A percentile compares a stretch with the other conserved stretches of the same genome.
phyloP scores from a whole-genome alignment of 2,797 vertebrate species.

The Adelosebastes latens region DNA sequence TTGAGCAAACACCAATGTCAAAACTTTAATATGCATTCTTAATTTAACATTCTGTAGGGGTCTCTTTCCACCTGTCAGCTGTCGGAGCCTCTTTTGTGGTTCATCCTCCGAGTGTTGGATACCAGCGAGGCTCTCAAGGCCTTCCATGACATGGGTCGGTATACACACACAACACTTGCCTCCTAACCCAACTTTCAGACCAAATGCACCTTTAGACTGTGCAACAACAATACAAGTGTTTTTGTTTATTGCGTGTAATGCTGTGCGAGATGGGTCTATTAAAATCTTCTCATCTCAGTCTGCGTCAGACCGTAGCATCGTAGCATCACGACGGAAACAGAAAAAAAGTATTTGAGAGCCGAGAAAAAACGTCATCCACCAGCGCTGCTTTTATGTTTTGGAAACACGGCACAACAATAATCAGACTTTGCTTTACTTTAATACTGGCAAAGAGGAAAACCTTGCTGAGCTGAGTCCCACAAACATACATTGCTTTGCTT shows the following conservation, averaged over 20 bases:
- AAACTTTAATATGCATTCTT: neutral
- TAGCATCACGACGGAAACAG: too few species aligned
- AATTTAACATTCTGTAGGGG: constrained; percentile 79
- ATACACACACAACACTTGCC: neutral
- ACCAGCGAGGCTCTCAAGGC: constrained; percentile 97
- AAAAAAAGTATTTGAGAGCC: too few species aligned
- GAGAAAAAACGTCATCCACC: too few species aligned
- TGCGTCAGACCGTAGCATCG: too few species aligned
- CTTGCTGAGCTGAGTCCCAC: neutral
- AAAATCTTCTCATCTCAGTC: too few species aligned
- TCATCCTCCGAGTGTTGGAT: constrained; percentile 96
- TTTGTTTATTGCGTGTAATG: neutral
- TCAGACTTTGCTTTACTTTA: too few species aligned
- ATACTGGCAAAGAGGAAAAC: too few species aligned
- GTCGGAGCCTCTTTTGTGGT: constrained; percentile 98
- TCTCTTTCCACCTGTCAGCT: constrained; percentile 98
- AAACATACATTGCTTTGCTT: neutral
- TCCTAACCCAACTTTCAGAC: neutral
- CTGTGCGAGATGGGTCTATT: neutral
- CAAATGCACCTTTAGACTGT: neutral
- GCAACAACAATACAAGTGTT: neutral
- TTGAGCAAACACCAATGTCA: neutral
- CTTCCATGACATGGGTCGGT: constrained; percentile 97
- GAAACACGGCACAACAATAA: too few species aligned
- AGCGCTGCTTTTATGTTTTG: too few species aligned